These are phyloP conservation scores for Drosophila murphyi DNA, from an alignment of 1,140 invertebrate species.

Conservation along the genomic window DNA sequence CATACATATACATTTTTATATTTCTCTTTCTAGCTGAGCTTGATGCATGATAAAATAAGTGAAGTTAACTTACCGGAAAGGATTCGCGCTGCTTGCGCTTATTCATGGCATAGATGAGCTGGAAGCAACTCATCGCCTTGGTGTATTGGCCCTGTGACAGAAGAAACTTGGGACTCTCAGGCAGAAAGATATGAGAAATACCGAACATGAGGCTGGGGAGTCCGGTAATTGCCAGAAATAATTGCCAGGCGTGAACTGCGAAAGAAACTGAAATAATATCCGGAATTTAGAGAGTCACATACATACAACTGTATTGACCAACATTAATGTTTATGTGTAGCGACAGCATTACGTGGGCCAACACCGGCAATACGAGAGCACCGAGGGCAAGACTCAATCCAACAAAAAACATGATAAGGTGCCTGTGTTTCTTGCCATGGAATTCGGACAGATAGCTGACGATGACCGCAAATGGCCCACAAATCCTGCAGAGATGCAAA, in stretches of 20 bases:
- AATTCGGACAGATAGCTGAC: constrained; percentile 89
- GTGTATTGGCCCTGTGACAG: constrained; percentile 89
- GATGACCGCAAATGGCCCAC: constrained; percentile 89
- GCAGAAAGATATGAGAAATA: constrained; percentile 88
- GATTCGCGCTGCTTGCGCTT: constrained; percentile 86
- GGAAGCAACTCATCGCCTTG: constrained; percentile 85
- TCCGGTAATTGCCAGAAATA: constrained; percentile 88
- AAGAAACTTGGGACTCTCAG: constrained; percentile 93
- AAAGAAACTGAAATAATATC: not conserved
- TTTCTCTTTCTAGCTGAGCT: too few relatives aligned
- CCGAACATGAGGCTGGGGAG: constrained; percentile 88
- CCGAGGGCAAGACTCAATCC: constrained; percentile 87
- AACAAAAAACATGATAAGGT: constrained; percentile 87
- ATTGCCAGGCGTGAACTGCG: constrained; percentile 90
- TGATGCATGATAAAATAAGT: too few relatives aligned
- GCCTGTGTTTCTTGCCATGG: constrained; percentile 87
- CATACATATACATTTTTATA: too few relatives aligned
- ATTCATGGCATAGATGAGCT: constrained; percentile 85
- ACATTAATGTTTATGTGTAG: constrained; percentile 58
- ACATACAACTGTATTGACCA: constrained; percentile 52
- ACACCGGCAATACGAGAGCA: constrained; percentile 85
- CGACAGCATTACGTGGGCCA: constrained; percentile 86
- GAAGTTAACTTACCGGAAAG: constrained; percentile 87
- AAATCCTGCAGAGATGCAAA: constrained; percentile 85
- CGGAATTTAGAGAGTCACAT: not conserved